Evolutionary conservation across 1,140 invertebrate species (phyloP), one percentile per base, ranked within the genome.

Genomic region (Geopemphigus sp.): DNA sequence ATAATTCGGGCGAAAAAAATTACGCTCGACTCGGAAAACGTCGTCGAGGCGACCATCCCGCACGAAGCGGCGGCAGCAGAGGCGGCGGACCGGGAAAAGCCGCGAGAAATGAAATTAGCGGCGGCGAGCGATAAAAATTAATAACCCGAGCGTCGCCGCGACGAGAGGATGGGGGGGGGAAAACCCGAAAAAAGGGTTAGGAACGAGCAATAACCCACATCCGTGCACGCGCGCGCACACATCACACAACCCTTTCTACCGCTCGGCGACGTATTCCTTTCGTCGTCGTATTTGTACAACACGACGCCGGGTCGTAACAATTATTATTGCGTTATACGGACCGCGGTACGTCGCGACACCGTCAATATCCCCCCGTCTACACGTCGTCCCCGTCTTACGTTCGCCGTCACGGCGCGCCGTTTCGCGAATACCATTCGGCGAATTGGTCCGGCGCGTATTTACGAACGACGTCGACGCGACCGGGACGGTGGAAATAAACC

Each of bases 61-160:
- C n/a, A n/a, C n/a, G n/a, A n/a, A n/a, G n/a, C n/a, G n/a, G n/a
- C n/a, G n/a, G n/a, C n/a, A n/a, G n/a, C n/a, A n/a, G 56, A 1
- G 53, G 8, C 6, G 64, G 11, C 47, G 47, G 1, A 17, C 8
- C 47, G 47, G 15, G 53, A 54, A 54, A 54, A 54, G 17, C 14
- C 45, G 66, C 45, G 66, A 68, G 66, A 68, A 72, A 72, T 72
- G 53, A 53, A 72, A 72, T 72, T 72, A 72, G 47, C n/a, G 63
- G 29, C 63, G 66, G 45, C 66, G 50, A 54, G 50, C 50, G 5
- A 39, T 72, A 72, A 72, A 72, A 72, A 72, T 72, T 72, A 72
- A 72, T 72, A 72, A 72, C 47, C 68, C 68, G 19, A 70, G 68
- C 19, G 47, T 8, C 50, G 22, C 45, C 39, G 45, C 66, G n/a